Conservation (phyloP, 2,888 invertebrate species). For the Eilema sororculum region DNA sequence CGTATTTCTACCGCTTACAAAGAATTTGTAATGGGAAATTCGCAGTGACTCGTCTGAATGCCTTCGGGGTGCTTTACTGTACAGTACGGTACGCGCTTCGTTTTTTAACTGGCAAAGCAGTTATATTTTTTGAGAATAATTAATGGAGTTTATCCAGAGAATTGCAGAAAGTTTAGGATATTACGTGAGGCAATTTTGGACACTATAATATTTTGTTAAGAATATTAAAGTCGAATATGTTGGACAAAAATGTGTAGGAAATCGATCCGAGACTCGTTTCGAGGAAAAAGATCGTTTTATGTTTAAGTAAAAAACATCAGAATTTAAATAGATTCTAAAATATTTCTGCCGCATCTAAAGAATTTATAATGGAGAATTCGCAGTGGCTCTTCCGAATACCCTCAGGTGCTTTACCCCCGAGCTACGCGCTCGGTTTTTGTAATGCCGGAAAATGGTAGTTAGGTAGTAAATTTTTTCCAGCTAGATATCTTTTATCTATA, state of each 20-base stretch:
- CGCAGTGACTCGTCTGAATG: background rate
- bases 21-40: background rate
- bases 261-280: no score
- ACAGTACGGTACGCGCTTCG: no score
- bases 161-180: no score
- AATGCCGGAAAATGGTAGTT: background rate
- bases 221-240: no score
- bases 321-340: background rate
- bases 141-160: no score
- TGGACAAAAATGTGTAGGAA: no score
- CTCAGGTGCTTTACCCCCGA: background rate
- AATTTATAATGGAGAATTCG: conserved; percentile 1
- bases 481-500: background rate
- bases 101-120: no score
- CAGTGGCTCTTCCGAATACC: background rate
- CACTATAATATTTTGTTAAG: no score
- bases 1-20: background rate
- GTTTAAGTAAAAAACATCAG: no score
- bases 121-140: no score
- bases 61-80: background rate
- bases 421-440: background rate
- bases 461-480: background rate
- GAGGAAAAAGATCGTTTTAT: no score
- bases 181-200: no score
- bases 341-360: background rate